Evolutionary conservation across 2,113 vertebrate genomes (phyloP), one percentile per base, ranked within the genome.

Genomic region (rabbit (Oryctolagus cuniculus)): DNA sequence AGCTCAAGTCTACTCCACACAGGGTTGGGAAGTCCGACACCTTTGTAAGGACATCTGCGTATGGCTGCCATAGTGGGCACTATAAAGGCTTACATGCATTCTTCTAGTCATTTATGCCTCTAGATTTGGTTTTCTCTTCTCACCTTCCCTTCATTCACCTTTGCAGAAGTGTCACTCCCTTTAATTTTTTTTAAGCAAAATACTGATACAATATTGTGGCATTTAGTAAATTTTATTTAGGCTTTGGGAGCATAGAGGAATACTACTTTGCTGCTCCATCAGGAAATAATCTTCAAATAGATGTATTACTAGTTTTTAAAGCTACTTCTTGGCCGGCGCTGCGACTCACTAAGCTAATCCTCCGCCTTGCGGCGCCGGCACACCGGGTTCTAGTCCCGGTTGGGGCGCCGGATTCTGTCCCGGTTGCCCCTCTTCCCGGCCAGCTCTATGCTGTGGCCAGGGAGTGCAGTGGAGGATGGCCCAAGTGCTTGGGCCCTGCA

Each of bases 171-270:
- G 55, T 21, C 31, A 3, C 31, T 69, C 4, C 2, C 81, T 24
- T 74, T 16, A 58, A 58, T n/a, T 44, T 55, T 55, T 72, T 87
- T 86, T 55, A 74, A 95, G 75, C 19, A 87, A 74, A 83, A 11
- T 9, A 74, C 55, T 17, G 15, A 78, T 34, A 29, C 49, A 73
- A 75, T 49, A 6, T 38, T 53, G 3, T 24, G 17, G n/a, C 19
- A 75, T 36, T 64, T 70, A 44, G 12, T 69, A 12, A 70, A 63
- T 22, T 83, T 72, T 53, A 1, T 6, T 49, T 16, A 75, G 92
- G 66, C n/a, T 87, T 63, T 75, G 44, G 70, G 25, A 75, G 73
- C 63, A 74, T 86, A 66, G 10, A 21, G 12, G 8, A 82, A 15
- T 11, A 1, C 17, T 53, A 15, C 6, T 92, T 73, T 66, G 34